A percentile compares a stretch with the other conserved stretches of the same genome.
Evolutionary conservation across 2,888 invertebrate species (phyloP).

Genomic region (Mesoligia furuncula): DNA sequence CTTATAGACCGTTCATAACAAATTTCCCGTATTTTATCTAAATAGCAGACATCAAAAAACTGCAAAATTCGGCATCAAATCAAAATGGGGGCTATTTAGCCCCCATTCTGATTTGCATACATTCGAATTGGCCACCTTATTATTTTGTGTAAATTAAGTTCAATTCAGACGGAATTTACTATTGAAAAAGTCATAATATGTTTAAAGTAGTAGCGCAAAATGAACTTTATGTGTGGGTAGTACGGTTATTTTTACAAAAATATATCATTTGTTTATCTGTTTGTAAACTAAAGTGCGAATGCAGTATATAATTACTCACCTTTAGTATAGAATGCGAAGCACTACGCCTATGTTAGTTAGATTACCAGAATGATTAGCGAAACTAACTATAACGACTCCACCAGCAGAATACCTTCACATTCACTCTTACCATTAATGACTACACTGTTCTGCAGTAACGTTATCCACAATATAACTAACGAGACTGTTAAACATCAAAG

Average conservation of each 20-base stretch:
- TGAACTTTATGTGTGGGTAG: not conserved
- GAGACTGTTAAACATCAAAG: conserved; percentile 61
- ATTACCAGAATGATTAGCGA: conserved; percentile 1
- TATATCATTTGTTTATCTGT: not conserved
- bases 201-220: not conserved
- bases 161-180: too few species aligned
- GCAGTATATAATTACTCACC: not conserved
- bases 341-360: not conserved
- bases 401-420: not conserved
- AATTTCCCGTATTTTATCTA: too few species aligned
- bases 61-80: too few species aligned
- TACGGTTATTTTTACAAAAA: not conserved
- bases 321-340: not conserved
- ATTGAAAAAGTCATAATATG: not conserved
- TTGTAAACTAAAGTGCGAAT: not conserved
- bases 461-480: conserved; percentile 61
- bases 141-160: too few species aligned
- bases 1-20: too few species aligned
- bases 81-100: too few species aligned
- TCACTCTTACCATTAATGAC: conserved; percentile 27
- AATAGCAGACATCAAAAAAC: too few species aligned
- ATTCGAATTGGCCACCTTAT: too few species aligned
- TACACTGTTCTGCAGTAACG: conserved; percentile 32
- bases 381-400: not conserved
- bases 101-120: too few species aligned